Conservation (phyloP, 2,888 invertebrate species). For the Odontocerum albicorne region DNA sequence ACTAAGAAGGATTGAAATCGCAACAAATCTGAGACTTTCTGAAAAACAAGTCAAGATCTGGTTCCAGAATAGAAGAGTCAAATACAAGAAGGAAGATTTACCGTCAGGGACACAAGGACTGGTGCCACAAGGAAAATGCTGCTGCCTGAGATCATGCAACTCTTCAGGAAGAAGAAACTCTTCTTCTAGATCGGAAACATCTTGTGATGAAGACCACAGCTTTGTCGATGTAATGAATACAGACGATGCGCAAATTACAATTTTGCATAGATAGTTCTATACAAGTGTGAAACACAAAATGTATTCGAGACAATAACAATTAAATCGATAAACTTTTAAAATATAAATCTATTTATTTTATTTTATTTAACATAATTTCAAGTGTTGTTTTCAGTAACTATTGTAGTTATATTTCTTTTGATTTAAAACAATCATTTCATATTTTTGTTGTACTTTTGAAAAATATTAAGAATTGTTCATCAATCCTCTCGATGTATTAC, state of each 20-base stretch:
- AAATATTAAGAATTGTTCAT: too few relatives aligned
- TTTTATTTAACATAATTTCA: too few relatives aligned
- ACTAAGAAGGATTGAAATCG: slow-evolving; percentile 88
- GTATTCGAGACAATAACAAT: not conserved
- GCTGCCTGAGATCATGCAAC: slow-evolving; percentile 52
- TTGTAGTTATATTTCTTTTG: too few relatives aligned
- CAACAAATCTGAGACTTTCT: slow-evolving; percentile 81
- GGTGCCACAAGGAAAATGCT: slow-evolving; percentile 46
- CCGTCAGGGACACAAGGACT: slow-evolving; percentile 43
- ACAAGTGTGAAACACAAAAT: too few relatives aligned
- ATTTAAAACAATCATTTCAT: too few relatives aligned
- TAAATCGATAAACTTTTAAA: too few relatives aligned
- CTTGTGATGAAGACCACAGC: slow-evolving; percentile 44
- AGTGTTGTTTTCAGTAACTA: too few relatives aligned
- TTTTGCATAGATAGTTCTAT: slow-evolving; percentile 8
- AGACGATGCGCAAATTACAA: slow-evolving; percentile 39
- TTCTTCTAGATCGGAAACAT: slow-evolving; percentile 40
- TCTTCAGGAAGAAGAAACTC: slow-evolving; percentile 39
- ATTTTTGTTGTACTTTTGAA: too few relatives aligned
- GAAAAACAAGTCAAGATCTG: slow-evolving; percentile 96
- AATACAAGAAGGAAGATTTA: slow-evolving; percentile 86
- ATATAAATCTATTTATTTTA: too few relatives aligned
- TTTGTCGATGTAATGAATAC: slow-evolving; percentile 45
- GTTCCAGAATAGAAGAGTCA: slow-evolving; percentile 94
- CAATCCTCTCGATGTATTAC: too few relatives aligned